Conservation (phyloP, 2,113 vertebrate species). For the Sciurus niger region DNA sequence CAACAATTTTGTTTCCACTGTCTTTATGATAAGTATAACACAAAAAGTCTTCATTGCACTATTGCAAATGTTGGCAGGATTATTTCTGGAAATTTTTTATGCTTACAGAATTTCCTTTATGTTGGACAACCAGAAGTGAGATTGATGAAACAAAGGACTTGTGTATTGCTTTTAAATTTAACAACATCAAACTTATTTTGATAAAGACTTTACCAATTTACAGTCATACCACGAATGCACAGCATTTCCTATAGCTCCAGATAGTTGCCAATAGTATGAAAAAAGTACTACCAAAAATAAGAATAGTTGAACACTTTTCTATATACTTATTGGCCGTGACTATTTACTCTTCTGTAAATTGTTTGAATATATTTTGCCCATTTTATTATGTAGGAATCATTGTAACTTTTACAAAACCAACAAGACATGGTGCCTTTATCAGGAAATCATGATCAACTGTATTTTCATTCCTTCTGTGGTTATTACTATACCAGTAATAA, state of each 20-base stretch:
- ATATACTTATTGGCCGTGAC: neutral
- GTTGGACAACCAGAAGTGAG: neutral
- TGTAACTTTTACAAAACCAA: neutral
- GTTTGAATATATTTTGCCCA: neutral
- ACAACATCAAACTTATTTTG: neutral
- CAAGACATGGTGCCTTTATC: neutral
- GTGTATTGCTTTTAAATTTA: neutral
- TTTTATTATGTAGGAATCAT: constrained; percentile 9
- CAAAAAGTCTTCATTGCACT: neutral
- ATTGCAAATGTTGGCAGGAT: neutral
- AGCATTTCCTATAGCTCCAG: neutral
- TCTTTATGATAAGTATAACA: neutral
- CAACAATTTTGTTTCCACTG: neutral
- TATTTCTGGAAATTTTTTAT: constrained; percentile 5
- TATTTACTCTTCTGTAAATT: neutral
- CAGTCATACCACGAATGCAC: neutral
- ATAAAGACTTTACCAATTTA: neutral
- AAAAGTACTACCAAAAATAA: neutral
- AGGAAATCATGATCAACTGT: neutral
- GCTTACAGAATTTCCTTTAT: neutral
- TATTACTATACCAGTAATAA: neutral
- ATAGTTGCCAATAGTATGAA: neutral
- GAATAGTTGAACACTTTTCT: neutral
- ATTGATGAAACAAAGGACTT: neutral
- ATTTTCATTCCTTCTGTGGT: constrained; percentile 3